Base-by-base conservation (phyloP, 2,888 invertebrate genomes). In the Lithophane semibrunnea region DNA sequence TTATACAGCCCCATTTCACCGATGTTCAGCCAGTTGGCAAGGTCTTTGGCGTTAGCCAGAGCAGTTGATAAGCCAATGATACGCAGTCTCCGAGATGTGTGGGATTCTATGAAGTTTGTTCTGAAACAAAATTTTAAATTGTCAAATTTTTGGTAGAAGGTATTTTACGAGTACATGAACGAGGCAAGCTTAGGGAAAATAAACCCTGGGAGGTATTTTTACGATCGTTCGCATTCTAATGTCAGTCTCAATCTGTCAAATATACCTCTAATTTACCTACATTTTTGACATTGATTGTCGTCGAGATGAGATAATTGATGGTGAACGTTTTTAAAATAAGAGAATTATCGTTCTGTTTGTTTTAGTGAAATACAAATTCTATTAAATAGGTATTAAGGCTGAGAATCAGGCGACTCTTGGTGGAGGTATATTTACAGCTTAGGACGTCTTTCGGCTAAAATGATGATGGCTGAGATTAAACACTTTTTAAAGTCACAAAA, bases 21-120 rank as follows among this genome's bases (percentile, higher is more conserved):
- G 58, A 99, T 99, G 70, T 98, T 98, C 42, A 99, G 96, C 99
- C 99, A 99, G 93, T 99, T 98, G 18, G 99, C 99, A 49, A 99
- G 97, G 94, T 99, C 99, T 65, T 98, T 98, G 2, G 99, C 99
- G 95, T 99, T 99, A 0, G 99, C 99, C 84, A 99, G 97, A 0
- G 99, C 99, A 0, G 99, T 99, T 0, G 99, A 99, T 10, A 99
- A 96, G 0, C 99, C 99, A 63, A 99, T 98, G 69, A 99, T 98
- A 29, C 99, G 97, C 16, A 99, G 97, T 21, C 97, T 97, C 64
- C 98, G 97, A 12, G 98, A 97, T 0, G 99, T 99, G 91, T 99
- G 98, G 0, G 98, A 98, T 42, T 99, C 98, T 74, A 99, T 99
- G 93, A 99, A 99, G 96, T 99, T 99, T 60, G 99, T 99, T 90